Percentiles rank a stretch among this genome's conserved stretches.
Evolutionary conservation across 2,113 vertebrate species (phyloP).

Genomic region (Hydrochoerus hydrochaeris): DNA sequence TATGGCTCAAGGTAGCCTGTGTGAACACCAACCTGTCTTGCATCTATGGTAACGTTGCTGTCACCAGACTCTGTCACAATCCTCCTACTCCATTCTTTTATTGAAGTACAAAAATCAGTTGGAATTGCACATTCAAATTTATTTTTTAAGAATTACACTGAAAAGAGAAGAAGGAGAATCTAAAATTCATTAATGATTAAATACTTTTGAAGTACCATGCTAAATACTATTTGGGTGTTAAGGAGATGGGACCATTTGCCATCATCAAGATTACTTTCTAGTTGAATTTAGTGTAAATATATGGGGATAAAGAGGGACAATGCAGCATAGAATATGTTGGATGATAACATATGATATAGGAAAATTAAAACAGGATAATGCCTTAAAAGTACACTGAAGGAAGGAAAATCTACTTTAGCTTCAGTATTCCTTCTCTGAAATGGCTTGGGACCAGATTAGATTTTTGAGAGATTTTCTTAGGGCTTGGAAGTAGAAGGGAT

Average conservation of each 20-base stretch:
- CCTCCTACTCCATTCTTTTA: background rate
- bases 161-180: background rate
- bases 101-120: background rate
- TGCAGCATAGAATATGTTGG: background rate
- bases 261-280: background rate
- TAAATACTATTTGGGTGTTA: background rate
- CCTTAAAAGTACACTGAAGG: background rate
- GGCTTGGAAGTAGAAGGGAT: background rate
- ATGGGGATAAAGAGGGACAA: background rate
- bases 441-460: background rate
- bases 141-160: background rate
- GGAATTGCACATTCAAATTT: background rate
- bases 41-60: background rate
- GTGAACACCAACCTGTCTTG: background rate
- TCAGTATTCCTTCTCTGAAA: background rate
- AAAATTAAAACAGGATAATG: background rate
- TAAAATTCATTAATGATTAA: background rate
- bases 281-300: background rate
- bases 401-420: background rate
- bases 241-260: background rate
- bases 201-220: background rate
- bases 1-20: background rate
- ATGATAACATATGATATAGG: background rate
- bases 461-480: background rate
- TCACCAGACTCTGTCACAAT: background rate